Conservation (phyloP, 2,113 vertebrate genomes). For the Aphelocoma coerulescens region DNA sequence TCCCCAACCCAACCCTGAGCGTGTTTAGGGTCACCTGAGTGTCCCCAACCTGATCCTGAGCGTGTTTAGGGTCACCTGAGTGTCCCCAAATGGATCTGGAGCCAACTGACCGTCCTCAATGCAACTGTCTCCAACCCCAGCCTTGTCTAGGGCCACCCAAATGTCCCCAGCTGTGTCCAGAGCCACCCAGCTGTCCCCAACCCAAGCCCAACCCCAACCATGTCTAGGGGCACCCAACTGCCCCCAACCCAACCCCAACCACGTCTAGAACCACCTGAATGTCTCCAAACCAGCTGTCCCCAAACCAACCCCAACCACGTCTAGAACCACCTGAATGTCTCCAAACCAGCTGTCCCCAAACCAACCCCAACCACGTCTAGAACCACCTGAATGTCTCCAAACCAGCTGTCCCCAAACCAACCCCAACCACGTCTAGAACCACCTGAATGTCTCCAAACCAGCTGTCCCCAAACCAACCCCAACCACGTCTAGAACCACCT, state of each 20-base stretch:
- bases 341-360: not conserved
- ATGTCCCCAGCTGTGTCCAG: not conserved
- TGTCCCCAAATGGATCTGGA: not conserved
- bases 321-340: not conserved
- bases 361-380: not conserved
- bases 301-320: not conserved
- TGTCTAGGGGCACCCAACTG: no score
- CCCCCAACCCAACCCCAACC: not conserved
- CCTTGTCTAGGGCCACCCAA: accelerated
- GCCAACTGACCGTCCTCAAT: accelerated
- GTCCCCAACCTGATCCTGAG: not conserved
- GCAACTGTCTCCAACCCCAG: accelerated
- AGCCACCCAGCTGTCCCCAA: not conserved
- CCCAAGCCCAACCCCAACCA: not conserved
- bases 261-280: not conserved
- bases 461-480: no score
- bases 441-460: no score
- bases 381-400: no score
- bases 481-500: not conserved
- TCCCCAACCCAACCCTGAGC: not conserved
- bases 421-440: not conserved
- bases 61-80: accelerated
- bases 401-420: no score
- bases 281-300: not conserved
- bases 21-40: no score